phyloP scores from a whole-genome alignment of 1,140 invertebrate genomes.

The Solenopsis invicta region DNA sequence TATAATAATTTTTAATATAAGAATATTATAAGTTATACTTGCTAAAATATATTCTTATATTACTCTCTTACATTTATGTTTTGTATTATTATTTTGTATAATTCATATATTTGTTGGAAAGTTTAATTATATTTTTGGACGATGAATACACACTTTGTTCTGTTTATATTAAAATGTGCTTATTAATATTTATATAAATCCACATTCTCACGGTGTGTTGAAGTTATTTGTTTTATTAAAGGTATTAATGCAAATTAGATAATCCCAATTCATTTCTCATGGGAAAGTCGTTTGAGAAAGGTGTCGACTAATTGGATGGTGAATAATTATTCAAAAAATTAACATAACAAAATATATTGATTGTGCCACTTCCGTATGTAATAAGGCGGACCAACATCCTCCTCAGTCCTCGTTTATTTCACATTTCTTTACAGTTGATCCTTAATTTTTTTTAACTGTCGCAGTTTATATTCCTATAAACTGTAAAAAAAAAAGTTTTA shows the following conservation, averaged over 20 bases:
- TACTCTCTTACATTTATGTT: too few relatives aligned
- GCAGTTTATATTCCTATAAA: too few relatives aligned
- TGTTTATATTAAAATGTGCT: background rate
- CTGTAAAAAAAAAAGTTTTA: too few relatives aligned
- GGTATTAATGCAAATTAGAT: constrained; percentile 13
- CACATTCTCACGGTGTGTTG: background rate
- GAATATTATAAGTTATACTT: background rate
- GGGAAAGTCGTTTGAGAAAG: constrained; percentile 14
- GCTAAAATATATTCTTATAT: background rate
- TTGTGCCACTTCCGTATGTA: background rate
- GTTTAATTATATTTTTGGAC: background rate
- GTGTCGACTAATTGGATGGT: constrained; percentile 3
- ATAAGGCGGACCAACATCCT: background rate
- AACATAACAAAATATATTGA: constrained; percentile 30
- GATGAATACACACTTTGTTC: background rate
- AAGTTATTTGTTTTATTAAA: constrained; percentile 24
- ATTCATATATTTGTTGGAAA: background rate
- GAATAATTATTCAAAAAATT: constrained; percentile 29
- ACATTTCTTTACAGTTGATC: background rate
- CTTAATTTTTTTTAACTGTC: background rate
- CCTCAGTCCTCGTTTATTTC: background rate
- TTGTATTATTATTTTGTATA: too few relatives aligned
- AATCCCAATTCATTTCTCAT: constrained; percentile 1
- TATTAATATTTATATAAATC: constrained; percentile 14
- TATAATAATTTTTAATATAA: background rate